Conservation (phyloP, 2,888 invertebrate species). For the Phalera bucephala region DNA sequence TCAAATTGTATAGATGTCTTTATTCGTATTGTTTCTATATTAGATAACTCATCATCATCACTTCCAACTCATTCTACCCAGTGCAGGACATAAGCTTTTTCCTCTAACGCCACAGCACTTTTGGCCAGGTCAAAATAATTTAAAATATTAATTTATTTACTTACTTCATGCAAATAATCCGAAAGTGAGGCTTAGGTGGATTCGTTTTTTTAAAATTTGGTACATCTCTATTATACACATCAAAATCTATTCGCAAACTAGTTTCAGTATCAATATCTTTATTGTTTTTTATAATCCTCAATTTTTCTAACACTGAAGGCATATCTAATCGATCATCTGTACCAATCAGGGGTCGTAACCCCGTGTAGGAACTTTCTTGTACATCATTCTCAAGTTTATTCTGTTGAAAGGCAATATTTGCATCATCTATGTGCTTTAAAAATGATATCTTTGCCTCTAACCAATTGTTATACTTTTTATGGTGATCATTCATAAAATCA, state of each 20-base stretch:
- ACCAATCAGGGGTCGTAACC: slow-evolving; percentile 46
- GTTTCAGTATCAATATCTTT: slow-evolving; percentile 33
- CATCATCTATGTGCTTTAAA: slow-evolving; percentile 48
- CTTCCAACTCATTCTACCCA: too few species aligned
- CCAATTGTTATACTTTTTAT: slow-evolving; percentile 52
- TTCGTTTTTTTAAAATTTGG: slow-evolving; percentile 64
- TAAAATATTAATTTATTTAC: slow-evolving; percentile 21
- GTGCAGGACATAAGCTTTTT: too few species aligned
- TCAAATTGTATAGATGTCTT: too few species aligned
- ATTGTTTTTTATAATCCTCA: slow-evolving; percentile 56
- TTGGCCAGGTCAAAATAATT: too few species aligned
- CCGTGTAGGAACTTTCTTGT: slow-evolving; percentile 12
- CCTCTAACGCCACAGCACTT: too few species aligned
- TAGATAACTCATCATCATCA: too few species aligned
- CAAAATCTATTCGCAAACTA: slow-evolving; percentile 56
- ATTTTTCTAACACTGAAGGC: slow-evolving; percentile 49
- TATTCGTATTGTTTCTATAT: too few species aligned
- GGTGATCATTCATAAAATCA: slow-evolving; percentile 49
- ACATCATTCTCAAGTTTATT: slow-evolving; percentile 8
- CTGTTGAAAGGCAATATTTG: slow-evolving; percentile 39
- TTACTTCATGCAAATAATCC: slow-evolving; percentile 69
- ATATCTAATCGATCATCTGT: slow-evolving; percentile 56
- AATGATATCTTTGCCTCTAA: slow-evolving; percentile 59
- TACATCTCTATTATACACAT: slow-evolving; percentile 71
- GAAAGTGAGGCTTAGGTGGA: slow-evolving; percentile 66